These are phyloP conservation scores for Zaprionus vittiger DNA, from an alignment of 1,140 invertebrate genomes.

Conservation along the genomic window DNA sequence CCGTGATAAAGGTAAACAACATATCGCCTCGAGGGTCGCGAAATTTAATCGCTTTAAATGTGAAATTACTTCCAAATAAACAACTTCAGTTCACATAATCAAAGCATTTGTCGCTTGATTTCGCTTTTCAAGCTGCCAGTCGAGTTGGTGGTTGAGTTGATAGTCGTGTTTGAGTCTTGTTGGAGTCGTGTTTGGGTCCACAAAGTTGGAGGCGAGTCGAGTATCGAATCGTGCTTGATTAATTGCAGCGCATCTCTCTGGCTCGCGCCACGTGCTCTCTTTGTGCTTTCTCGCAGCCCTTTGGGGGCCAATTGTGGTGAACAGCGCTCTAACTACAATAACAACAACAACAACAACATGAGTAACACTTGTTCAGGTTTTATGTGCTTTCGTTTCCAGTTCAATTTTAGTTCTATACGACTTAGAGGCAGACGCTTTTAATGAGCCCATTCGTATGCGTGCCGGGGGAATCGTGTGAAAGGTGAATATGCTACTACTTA, in stretches of 20 bases:
- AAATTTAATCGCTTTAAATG: slow-evolving; percentile 80
- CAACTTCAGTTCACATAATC: slow-evolving; percentile 61
- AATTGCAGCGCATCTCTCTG: slow-evolving; percentile 59
- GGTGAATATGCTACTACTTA: slow-evolving; percentile 63
- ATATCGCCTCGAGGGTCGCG: slow-evolving; percentile 61
- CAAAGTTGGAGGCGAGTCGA: not conserved
- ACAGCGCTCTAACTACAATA: not conserved
- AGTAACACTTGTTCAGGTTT: slow-evolving; percentile 5
- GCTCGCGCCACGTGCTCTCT: slow-evolving; percentile 3
- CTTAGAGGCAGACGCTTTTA: slow-evolving; percentile 39
- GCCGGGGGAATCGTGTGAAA: slow-evolving; percentile 58
- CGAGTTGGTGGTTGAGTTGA: not conserved
- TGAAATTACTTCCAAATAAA: slow-evolving; percentile 69
- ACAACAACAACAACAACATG: not conserved
- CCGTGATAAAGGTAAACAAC: slow-evolving; percentile 16
- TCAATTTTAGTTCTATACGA: slow-evolving; percentile 27
- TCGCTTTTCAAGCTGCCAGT: slow-evolving; percentile 26
- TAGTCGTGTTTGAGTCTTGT: too few relatives aligned
- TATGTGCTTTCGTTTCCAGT: slow-evolving; percentile 60
- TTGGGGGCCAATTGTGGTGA: not conserved
- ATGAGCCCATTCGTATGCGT: slow-evolving; percentile 74
- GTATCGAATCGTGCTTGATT: slow-evolving; percentile 65
- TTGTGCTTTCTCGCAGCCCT: slow-evolving; percentile 6
- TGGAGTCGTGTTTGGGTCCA: not conserved
- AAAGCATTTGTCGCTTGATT: slow-evolving; percentile 66